Conservation (phyloP, 2,888 invertebrate genomes). For the Tuberolachnus salignus region DNA sequence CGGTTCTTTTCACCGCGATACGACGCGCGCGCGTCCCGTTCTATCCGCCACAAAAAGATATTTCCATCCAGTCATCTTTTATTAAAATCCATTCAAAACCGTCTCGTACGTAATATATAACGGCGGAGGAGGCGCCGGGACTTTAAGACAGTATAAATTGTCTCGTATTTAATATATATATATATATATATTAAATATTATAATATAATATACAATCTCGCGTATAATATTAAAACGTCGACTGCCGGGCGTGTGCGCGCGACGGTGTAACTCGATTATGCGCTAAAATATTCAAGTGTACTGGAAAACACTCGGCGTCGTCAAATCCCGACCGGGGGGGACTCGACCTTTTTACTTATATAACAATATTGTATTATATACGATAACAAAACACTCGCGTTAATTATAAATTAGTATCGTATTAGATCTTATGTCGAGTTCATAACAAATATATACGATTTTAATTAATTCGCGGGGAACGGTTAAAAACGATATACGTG, state of each 20-base stretch:
- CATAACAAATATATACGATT: too few relatives aligned
- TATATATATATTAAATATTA: too few relatives aligned
- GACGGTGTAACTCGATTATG: conserved; percentile 9
- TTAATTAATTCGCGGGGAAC: conserved; percentile 25
- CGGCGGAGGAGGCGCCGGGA: conserved; percentile 19
- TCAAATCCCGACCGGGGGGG: neutral
- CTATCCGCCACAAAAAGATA: conserved; percentile 10
- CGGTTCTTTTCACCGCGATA: neutral
- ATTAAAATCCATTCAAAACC: conserved; percentile 35
- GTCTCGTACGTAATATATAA: neutral
- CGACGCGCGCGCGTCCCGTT: neutral
- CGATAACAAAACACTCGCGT: conserved; percentile 36
- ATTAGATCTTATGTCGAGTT: conserved; percentile 14
- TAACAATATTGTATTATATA: neutral
- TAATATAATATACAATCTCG: neutral
- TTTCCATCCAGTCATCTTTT: conserved; percentile 39
- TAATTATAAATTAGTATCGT: conserved; percentile 34
- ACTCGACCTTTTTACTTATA: neutral
- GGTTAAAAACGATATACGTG: conserved; percentile 7
- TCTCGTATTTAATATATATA: too few relatives aligned
- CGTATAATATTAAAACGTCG: neutral
- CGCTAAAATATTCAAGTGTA: conserved; percentile 21
- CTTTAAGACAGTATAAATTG: conserved; percentile 15
- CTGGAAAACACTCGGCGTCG: conserved; percentile 14
- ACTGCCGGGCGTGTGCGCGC: neutral